phyloP scores from a whole-genome alignment of 2,113 vertebrate species.

The Heptranchias perlo region DNA sequence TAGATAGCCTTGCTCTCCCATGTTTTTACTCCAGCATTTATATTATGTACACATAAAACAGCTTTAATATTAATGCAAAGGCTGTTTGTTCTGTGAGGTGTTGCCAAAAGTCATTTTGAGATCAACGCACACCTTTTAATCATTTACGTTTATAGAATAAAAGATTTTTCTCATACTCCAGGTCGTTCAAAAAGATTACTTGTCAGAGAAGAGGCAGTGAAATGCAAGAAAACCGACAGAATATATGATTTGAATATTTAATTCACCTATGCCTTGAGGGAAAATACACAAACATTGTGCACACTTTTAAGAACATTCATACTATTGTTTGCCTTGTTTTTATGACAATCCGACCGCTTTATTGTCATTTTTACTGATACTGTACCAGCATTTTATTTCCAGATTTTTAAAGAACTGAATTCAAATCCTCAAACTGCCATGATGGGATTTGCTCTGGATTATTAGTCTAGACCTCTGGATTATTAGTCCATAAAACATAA shows the following conservation, averaged over 20 bases:
- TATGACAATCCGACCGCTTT: background rate
- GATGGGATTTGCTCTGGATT: background rate
- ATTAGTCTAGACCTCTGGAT: background rate
- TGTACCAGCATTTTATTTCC: background rate
- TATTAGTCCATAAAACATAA: background rate
- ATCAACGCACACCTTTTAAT: constrained; percentile 31
- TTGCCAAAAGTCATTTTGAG: constrained; percentile 27
- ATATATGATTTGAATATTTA: constrained; percentile 28
- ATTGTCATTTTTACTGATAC: background rate
- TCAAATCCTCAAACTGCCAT: background rate
- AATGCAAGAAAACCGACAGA: background rate
- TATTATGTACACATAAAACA: constrained; percentile 33
- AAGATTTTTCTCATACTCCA: constrained; percentile 7
- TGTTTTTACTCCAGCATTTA: constrained; percentile 32
- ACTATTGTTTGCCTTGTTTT: background rate
- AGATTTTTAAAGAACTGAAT: background rate
- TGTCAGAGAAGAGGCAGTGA: constrained; percentile 1
- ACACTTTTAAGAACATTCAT: background rate
- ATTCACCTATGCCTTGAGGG: background rate
- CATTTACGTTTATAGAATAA: constrained; percentile 21
- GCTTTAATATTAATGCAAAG: constrained; percentile 34
- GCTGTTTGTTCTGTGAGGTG: constrained; percentile 16
- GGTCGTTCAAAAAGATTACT: background rate
- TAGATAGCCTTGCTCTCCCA: constrained; percentile 29
- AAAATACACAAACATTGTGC: background rate